Conservation (phyloP, 2,797 vertebrate species). For the Cynopterus sphinx region DNA sequence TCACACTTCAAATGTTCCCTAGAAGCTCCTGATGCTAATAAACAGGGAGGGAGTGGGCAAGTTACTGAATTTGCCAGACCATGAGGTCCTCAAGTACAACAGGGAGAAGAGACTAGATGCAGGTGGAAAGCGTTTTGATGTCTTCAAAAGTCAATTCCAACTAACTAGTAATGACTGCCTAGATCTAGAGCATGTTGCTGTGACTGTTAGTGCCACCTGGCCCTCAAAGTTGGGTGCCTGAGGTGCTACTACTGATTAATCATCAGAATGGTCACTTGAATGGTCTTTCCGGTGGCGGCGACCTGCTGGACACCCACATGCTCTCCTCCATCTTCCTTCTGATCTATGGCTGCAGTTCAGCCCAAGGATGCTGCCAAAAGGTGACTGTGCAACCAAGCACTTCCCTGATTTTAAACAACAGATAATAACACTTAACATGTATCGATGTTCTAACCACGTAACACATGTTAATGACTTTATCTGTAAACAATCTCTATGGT, state of each 20-base stretch:
- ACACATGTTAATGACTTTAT: not conserved
- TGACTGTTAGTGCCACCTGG: not conserved
- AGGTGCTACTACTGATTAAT: not conserved
- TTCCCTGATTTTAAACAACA: not conserved
- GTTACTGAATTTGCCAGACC: not conserved
- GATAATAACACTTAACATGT: not conserved
- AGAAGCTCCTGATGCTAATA: not conserved
- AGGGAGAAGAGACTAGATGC: not conserved
- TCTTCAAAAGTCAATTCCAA: constrained; percentile 38
- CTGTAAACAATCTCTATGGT: not conserved
- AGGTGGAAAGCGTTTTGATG: not conserved
- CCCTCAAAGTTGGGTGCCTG: not conserved
- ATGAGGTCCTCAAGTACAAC: not conserved
- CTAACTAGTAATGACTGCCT: not conserved
- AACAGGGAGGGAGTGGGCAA: not conserved
- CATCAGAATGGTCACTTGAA: not conserved
- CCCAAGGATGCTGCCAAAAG: not conserved
- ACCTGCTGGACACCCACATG: not conserved
- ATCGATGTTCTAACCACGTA: not conserved
- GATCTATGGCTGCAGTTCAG: not conserved
- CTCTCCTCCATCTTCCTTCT: not conserved
- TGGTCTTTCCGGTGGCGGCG: not conserved
- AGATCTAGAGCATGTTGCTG: not conserved
- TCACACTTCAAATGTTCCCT: not conserved
- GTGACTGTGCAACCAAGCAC: not conserved